These are phyloP conservation scores for Aegypius monachus DNA, from an alignment of 2,113 vertebrate genomes.

Conservation along the genomic window DNA sequence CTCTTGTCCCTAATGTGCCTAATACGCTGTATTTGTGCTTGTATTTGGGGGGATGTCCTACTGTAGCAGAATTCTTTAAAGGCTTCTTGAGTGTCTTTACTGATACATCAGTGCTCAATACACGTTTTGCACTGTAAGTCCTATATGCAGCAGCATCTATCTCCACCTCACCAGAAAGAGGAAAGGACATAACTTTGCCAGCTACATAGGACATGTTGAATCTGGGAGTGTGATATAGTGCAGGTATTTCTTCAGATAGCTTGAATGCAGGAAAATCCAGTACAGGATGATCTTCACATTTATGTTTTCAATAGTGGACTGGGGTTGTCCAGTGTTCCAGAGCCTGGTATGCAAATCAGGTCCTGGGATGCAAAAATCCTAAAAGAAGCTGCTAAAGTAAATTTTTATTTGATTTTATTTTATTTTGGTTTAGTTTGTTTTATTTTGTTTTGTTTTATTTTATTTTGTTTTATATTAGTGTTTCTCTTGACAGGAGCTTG, in stretches of 20 bases:
- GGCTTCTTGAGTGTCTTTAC: not conserved
- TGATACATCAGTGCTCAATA: not conserved
- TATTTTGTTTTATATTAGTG: too few relatives aligned
- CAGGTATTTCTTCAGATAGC: not conserved
- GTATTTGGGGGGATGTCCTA: not conserved
- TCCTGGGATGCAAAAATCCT: not conserved
- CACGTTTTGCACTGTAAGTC: not conserved
- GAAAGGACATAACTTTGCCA: not conserved
- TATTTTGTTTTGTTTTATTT: too few relatives aligned
- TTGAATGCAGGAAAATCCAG: not conserved
- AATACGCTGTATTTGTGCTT: not conserved
- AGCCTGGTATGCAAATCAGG: not conserved
- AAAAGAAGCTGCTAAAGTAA: not conserved
- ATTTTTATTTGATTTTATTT: not conserved
- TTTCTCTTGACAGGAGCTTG: not conserved
- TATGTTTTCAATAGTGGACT: not conserved
- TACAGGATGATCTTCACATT: not conserved
- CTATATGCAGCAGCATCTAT: not conserved
- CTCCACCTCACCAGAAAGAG: not conserved
- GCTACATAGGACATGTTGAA: not conserved
- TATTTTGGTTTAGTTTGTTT: too few relatives aligned
- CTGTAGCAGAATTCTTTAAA: not conserved
- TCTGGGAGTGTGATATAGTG: rapidly evolving
- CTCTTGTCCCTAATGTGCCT: not conserved
- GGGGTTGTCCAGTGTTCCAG: not conserved